phyloP scores from a whole-genome alignment of 2,797 vertebrate genomes.

The Melopsittacus undulatus region DNA sequence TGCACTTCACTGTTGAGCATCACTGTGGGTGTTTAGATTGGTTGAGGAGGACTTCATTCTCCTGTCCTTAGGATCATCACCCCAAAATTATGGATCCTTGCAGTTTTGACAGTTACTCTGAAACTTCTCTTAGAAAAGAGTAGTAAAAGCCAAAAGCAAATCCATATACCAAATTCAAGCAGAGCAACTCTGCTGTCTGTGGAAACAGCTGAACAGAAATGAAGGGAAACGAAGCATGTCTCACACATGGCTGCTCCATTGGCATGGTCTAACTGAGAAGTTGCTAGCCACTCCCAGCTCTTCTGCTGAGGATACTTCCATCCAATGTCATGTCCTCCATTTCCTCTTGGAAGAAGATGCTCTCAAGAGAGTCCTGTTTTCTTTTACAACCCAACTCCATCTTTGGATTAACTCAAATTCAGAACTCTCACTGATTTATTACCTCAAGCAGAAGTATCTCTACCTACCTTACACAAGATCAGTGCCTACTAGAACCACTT shows the following conservation, averaged over 20 bases:
- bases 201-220: conserved; percentile 29
- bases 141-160: conserved; percentile 8
- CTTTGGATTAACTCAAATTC: background rate
- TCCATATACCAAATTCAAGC: background rate
- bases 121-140: background rate
- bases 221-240: conserved; percentile 5
- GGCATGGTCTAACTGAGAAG: background rate
- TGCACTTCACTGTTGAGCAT: background rate
- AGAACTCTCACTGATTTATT: background rate
- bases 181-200: background rate
- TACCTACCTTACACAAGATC: background rate
- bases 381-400: background rate
- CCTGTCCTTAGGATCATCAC: background rate
- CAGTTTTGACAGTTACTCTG: background rate
- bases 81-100: background rate
- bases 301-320: conserved; percentile 13
- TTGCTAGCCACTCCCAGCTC: conserved; percentile 2
- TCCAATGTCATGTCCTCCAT: background rate
- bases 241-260: background rate
- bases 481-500: background rate
- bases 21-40: background rate
- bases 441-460: background rate
- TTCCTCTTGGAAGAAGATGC: background rate
- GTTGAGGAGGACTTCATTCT: background rate
- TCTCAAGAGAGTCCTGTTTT: background rate